These are phyloP conservation scores for Neogale vison DNA, from an alignment of 2,113 vertebrate species.

Conservation along the genomic window DNA sequence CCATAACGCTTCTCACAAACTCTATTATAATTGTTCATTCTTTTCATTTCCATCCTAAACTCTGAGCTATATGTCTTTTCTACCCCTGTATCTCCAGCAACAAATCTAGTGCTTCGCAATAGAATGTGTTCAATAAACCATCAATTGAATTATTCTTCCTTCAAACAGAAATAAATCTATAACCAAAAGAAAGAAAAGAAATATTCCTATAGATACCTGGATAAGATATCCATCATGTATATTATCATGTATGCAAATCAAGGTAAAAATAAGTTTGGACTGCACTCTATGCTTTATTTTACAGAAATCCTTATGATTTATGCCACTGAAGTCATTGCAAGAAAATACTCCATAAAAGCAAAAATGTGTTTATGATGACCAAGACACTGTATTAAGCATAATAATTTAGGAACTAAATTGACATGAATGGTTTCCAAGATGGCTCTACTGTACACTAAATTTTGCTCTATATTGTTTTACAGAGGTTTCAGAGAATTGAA, in stretches of 20 bases:
- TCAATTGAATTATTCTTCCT: neutral
- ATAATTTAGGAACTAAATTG: slow-evolving; percentile 30
- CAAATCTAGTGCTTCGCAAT: neutral
- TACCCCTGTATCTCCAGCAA: neutral
- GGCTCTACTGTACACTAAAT: neutral
- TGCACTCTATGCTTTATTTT: neutral
- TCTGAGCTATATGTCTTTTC: neutral
- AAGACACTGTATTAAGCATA: neutral
- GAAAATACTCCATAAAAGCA: neutral
- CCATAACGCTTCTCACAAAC: neutral
- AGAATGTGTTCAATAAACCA: neutral
- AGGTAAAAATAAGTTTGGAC: neutral
- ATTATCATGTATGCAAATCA: neutral
- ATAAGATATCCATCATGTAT: neutral
- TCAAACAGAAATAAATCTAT: neutral
- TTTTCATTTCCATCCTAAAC: neutral
- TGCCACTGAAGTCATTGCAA: neutral
- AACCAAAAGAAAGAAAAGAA: neutral
- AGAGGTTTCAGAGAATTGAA: neutral
- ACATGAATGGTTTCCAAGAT: neutral
- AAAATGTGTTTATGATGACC: neutral
- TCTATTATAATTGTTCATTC: neutral
- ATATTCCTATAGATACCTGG: neutral
- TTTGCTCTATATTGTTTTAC: neutral
- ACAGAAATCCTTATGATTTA: neutral